Evolutionary conservation across 2,888 invertebrate species (phyloP).

Genomic region (Cephus nigrinus): DNA sequence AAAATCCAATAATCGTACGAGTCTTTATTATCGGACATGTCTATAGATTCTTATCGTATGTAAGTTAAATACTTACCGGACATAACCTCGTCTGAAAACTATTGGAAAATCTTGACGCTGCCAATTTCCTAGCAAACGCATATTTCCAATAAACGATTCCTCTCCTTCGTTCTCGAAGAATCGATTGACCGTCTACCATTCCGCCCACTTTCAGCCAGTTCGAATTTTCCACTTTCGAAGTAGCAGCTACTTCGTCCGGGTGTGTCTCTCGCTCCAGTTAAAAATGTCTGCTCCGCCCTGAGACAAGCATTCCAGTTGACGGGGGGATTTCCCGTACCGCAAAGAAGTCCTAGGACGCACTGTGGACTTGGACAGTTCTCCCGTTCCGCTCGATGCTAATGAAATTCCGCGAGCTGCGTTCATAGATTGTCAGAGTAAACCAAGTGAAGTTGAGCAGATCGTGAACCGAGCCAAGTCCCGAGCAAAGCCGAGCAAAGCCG

Average conservation of each 20-base stretch:
- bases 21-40: background rate
- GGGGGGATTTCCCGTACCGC: slow-evolving; percentile 20
- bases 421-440: slow-evolving; percentile 45
- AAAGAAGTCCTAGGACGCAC: slow-evolving; percentile 38
- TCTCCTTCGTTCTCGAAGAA: background rate
- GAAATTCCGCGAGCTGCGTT: slow-evolving; percentile 57
- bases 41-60: too few species aligned
- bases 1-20: slow-evolving; percentile 19
- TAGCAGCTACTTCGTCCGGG: background rate
- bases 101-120: background rate
- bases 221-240: background rate
- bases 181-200: background rate
- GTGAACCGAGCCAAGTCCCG: background rate
- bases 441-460: background rate
- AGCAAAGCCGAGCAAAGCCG: background rate
- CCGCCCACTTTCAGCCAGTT: background rate
- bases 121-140: background rate
- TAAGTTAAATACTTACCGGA: background rate
- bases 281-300: background rate
- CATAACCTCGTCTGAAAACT: background rate
- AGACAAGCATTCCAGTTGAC: background rate
- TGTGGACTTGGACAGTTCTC: slow-evolving; percentile 54
- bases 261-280: background rate
- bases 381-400: slow-evolving; percentile 54
- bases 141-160: background rate